Base-by-base conservation (phyloP, 2,888 invertebrate genomes). In the Perizoma affinitatum region DNA sequence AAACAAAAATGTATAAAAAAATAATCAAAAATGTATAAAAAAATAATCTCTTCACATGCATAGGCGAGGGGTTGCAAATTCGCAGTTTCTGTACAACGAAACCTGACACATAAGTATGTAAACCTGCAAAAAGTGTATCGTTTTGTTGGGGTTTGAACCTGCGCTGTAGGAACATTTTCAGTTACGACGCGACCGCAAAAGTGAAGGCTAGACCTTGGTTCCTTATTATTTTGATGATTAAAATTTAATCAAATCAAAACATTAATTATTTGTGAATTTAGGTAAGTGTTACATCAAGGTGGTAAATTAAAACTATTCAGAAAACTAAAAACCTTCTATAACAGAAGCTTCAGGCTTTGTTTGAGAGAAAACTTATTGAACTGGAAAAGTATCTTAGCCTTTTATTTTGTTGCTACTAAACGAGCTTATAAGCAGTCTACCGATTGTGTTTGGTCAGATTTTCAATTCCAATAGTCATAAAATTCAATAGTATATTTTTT, bases 311-410 rank as follows among this genome's bases (percentile, higher is more conserved):
- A 22, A 22, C 22, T 22, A 22, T 22, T 22, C 22, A 22, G 22
- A 22, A 22, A 22, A 22, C 22, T 22, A 22, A 22, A 22, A 34
- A 45, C 10, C n/a, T 48, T 9, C 9, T 45, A 33, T 41, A 35
- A 10, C 57, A 42, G 47, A 58, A 58, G 52, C 58, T 51, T 42
- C 9, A 48, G 52, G 58, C 52, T 48, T 58, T 47, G 10, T 42
- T 42, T 10, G 10, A 42, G 10, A 42, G 4, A 1, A 42, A 42
- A 5, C 1, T 40, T 40, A 7, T 4, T 40, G 22, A 1, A 22
- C 3, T 3, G 22, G 22, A 22, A 22, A 22, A 22, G 22, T 22
- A 1, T 22, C 22, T 22, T 22, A 22, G 22, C 22, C 22, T 22
- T 22, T 22, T 22, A 22, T 22, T 22, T 22, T 22, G 22, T 22